Conservation (phyloP, 2,113 vertebrate genomes). For the Tachuris rubrigastra region DNA sequence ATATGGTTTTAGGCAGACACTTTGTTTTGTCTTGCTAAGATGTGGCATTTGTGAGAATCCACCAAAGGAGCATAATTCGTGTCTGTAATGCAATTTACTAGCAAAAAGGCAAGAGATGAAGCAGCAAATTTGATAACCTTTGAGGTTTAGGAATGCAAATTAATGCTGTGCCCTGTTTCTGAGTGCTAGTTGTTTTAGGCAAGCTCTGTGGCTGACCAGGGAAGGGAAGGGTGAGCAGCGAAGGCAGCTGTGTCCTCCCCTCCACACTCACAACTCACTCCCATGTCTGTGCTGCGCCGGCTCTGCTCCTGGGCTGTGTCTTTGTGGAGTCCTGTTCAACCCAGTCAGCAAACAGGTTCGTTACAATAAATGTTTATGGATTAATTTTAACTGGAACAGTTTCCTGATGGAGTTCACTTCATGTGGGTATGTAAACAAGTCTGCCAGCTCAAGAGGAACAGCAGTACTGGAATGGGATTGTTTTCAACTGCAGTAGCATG, state of each 20-base stretch:
- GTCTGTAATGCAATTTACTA: neutral
- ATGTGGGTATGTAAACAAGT: neutral
- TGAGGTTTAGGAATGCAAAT: neutral
- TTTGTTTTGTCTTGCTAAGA: neutral
- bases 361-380: neutral
- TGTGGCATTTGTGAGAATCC: neutral
- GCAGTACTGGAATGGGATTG: neutral
- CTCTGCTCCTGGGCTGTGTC: neutral
- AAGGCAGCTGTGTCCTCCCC: neutral
- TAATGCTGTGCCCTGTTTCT: neutral
- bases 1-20: neutral
- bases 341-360: neutral
- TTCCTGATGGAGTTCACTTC: neutral
- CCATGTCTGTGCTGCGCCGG: accelerated
- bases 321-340: neutral
- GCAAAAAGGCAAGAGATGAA: neutral
- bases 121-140: neutral
- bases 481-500: neutral
- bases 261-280: neutral
- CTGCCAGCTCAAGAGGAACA: neutral
- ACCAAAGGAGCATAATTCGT: neutral
- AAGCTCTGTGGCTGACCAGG: neutral
- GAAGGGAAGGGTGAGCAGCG: neutral
- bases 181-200: neutral
- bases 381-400: neutral